A percentile compares a stretch with the other conserved stretches of the same genome.
Conservation (phyloP, 2,888 invertebrate genomes). For the Tridacna gigas region DNA sequence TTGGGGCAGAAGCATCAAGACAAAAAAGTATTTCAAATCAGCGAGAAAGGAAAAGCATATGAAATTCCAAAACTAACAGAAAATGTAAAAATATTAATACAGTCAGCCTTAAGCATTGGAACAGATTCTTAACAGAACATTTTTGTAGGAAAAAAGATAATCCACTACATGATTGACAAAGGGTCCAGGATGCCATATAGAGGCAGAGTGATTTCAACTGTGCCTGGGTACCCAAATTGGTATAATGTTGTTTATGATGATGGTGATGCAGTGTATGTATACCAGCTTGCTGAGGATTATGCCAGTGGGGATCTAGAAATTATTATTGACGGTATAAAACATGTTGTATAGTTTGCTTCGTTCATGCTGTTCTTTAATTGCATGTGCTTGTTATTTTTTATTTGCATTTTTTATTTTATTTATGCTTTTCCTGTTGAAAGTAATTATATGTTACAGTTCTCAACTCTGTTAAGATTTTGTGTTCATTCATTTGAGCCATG, state of each 20-base stretch:
- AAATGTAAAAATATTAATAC: slow-evolving; percentile 39
- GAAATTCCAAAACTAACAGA: slow-evolving; percentile 23
- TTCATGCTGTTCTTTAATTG: no score
- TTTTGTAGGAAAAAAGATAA: slow-evolving; percentile 31
- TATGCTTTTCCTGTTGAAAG: no score
- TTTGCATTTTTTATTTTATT: no score
- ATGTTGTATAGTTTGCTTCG: no score
- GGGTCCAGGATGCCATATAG: slow-evolving; percentile 20
- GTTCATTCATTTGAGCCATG: no score
- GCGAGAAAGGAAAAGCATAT: slow-evolving; percentile 38
- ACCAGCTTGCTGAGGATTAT: slow-evolving; percentile 47
- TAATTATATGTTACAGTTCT: no score
- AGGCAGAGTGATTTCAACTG: slow-evolving; percentile 37
- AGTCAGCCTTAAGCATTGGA: background rate
- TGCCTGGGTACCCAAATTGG: slow-evolving; percentile 48
- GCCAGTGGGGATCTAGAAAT: slow-evolving; percentile 45
- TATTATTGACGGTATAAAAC: slow-evolving; percentile 29
- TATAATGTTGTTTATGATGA: slow-evolving; percentile 37
- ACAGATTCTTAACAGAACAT: background rate
- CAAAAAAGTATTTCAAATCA: slow-evolving; percentile 38
- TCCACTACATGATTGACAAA: slow-evolving; percentile 19
- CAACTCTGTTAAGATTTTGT: no score
- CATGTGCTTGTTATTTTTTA: no score
- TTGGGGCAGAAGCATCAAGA: slow-evolving; percentile 41
- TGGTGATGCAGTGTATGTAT: slow-evolving; percentile 42